Base-by-base conservation (phyloP, 2,797 vertebrate genomes). In the Hemitrygon akajei region DNA sequence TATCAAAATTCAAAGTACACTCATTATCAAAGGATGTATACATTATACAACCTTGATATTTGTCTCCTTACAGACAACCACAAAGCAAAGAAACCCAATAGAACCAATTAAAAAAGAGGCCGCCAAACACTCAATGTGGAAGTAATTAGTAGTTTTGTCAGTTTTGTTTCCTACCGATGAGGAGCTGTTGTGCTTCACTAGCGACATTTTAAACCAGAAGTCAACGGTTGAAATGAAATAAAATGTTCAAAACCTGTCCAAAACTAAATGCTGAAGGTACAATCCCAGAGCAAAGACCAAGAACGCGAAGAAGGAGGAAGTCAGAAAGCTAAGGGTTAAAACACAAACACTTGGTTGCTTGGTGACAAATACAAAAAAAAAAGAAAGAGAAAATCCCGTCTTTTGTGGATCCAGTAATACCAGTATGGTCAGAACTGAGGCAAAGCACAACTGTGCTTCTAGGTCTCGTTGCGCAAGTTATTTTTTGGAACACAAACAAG, bases 371-470 rank as follows among this genome's bases (percentile, higher is more conserved):
- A 69, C 27, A 87, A 87, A 47, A 47, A 37, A 34, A 87, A 66
- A 66, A 63, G 86, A 89, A 66, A 69, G 86, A 89, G 63, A 89
- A 89, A 89, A 89, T 69, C 86, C 60, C 60, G 22, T 89, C 60
- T 89, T 89, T 69, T 89, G 60, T 89, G 66, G 86, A 89, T 66
- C 86, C 66, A 63, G 86, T 89, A 89, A 89, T 89, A 89, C 86
- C 86, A 89, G 86, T 89, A 89, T n/a, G n/a, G 86, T 60, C 60
- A 7, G 60, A 69, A 89, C 60, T 69, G 82, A 86, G 60, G 80
- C 40, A 86, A 86, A 56, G 56, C 82, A 86, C 12, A 63, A 60
- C 58, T 60, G 66, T 10, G n/a, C 86, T 89, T 89, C 34, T 22
- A 69, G 86, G 86, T 89, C 60, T n/a, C 69, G 60, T 69, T 89